Conservation (phyloP, 2,113 vertebrate species). For the Trematocara variabile region DNA sequence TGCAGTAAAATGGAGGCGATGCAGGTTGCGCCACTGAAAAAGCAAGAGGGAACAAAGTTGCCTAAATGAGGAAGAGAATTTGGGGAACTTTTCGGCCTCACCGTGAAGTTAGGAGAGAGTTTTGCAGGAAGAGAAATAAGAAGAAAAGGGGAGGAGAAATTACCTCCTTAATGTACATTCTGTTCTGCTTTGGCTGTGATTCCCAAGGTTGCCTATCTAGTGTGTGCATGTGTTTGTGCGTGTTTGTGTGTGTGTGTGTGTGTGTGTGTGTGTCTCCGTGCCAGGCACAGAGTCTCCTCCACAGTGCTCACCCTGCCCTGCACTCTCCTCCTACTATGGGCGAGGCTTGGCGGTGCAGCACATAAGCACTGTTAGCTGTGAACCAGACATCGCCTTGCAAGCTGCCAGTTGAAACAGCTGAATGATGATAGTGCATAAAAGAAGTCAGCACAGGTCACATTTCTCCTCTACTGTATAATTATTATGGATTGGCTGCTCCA, state of each 20-base stretch:
- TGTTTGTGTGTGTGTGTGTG: slow-evolving; percentile 6
- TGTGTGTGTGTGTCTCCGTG: slow-evolving; percentile 53
- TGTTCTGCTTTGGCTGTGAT: slow-evolving; percentile 67
- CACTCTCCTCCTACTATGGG: slow-evolving; percentile 66
- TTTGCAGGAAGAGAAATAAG: slow-evolving; percentile 5
- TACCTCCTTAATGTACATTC: slow-evolving; percentile 69
- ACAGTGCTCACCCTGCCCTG: slow-evolving; percentile 71
- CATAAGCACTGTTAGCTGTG: slow-evolving; percentile 30
- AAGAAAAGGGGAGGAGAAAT: slow-evolving; percentile 33
- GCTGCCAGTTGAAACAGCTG: slow-evolving; percentile 25
- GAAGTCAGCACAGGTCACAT: background rate
- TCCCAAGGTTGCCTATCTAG: slow-evolving; percentile 60
- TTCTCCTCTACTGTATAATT: background rate
- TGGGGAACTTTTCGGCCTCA: background rate
- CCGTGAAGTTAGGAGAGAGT: background rate
- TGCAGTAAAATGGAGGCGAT: background rate
- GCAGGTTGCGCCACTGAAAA: background rate
- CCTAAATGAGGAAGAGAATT: background rate
- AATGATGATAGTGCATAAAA: slow-evolving; percentile 25
- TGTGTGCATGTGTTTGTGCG: background rate
- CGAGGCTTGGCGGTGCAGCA: slow-evolving; percentile 48
- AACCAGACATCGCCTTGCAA: background rate
- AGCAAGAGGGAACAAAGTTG: background rate
- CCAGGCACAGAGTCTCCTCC: slow-evolving; percentile 74
- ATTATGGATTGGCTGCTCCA: slow-evolving; percentile 8